Percentiles rank a stretch among this genome's conserved stretches.
phyloP scores from a whole-genome alignment of 2,888 invertebrate genomes.

The Allacma fusca region DNA sequence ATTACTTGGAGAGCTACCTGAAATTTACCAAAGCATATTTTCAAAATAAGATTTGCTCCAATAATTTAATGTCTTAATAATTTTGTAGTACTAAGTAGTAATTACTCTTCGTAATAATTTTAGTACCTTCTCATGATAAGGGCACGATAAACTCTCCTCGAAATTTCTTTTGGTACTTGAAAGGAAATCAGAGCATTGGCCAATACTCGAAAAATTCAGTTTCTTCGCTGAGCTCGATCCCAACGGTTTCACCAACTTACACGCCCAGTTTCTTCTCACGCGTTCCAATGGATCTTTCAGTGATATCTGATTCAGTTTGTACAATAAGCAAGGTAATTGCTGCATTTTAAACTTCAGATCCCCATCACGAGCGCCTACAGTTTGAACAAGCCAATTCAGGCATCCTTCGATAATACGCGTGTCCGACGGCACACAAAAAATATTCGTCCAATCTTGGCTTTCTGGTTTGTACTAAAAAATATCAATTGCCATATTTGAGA shows the following conservation, averaged over 20 bases:
- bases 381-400: background rate
- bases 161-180: background rate
- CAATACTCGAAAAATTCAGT: background rate
- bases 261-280: too few relatives aligned
- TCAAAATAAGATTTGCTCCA: too few relatives aligned
- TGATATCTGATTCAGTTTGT: background rate
- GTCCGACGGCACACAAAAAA: background rate
- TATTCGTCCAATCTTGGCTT: background rate
- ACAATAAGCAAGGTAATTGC: background rate
- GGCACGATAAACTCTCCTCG: background rate
- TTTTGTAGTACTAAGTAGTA: too few relatives aligned
- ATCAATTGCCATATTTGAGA: too few relatives aligned
- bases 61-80: too few relatives aligned
- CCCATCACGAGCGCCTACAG: background rate
- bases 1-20: background rate
- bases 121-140: conserved; percentile 5
- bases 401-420: background rate
- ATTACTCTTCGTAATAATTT: too few relatives aligned
- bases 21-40: background rate
- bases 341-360: background rate
- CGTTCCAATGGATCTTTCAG: background rate
- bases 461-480: background rate
- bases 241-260: too few relatives aligned
- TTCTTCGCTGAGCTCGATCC: background rate
- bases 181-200: background rate